A percentile compares a stretch with the other conserved stretches of the same genome.
Conservation (phyloP, 1,140 invertebrate genomes). For the Drosophila lacteicornis region DNA sequence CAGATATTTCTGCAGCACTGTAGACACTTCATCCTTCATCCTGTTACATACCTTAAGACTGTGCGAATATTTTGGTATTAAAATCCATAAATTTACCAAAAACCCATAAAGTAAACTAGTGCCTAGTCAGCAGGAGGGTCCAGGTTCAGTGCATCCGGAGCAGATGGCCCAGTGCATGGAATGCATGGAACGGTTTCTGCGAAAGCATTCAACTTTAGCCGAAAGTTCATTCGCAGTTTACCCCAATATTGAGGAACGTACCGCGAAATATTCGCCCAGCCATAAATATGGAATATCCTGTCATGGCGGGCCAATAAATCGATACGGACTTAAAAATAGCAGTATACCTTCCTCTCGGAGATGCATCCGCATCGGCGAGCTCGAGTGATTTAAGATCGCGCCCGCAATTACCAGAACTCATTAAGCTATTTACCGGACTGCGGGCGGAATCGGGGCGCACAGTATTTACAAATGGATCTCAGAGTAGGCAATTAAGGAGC, state of each 20-base stretch:
- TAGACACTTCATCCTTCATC: not conserved
- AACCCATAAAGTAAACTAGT: constrained; percentile 6
- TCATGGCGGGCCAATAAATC: constrained; percentile 61
- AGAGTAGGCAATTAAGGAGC: constrained; percentile 63
- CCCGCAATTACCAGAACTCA: constrained; percentile 61
- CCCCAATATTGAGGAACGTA: constrained; percentile 19
- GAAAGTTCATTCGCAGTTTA: constrained; percentile 58
- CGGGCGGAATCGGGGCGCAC: constrained; percentile 14
- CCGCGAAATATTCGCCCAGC: constrained; percentile 47
- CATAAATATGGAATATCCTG: constrained; percentile 56
- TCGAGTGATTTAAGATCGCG: constrained; percentile 59
- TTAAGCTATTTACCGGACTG: constrained; percentile 63
- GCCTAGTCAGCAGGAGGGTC: not conserved
- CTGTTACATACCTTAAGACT: not conserved
- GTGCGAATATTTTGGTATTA: not conserved
- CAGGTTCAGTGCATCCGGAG: not conserved
- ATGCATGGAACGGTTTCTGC: constrained; percentile 4
- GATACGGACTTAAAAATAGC: constrained; percentile 49
- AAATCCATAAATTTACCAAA: constrained; percentile 2
- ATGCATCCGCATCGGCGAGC: constrained; percentile 36
- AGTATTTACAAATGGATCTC: constrained; percentile 70
- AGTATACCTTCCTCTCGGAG: constrained; percentile 25
- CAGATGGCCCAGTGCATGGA: constrained; percentile 14
- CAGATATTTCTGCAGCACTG: not conserved
- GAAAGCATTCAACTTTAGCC: constrained; percentile 8